Conservation (phyloP, 2,113 vertebrate species). For the Polypterus bichir region DNA sequence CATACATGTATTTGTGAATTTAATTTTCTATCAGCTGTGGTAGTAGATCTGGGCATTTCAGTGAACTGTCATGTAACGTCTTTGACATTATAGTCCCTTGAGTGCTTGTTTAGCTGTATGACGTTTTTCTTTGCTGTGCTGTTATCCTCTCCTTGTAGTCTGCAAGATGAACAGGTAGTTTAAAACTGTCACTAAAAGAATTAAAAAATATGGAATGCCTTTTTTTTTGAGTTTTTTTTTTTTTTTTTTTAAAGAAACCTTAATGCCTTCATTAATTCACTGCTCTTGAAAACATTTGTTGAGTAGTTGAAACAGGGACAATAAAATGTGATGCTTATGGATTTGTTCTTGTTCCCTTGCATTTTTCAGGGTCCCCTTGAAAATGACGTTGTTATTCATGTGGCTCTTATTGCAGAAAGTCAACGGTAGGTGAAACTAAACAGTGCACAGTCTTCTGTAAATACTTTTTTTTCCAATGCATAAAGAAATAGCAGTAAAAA, state of each 20-base stretch:
- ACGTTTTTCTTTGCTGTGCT: conserved; percentile 17
- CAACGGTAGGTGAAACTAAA: conserved; percentile 64
- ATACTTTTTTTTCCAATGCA: no score
- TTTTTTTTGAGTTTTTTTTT: conserved; percentile 17
- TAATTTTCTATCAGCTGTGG: not conserved
- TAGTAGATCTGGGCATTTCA: not conserved
- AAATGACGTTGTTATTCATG: conserved; percentile 85
- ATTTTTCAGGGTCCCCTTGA: conserved; percentile 81
- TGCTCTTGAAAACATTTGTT: conserved; percentile 4
- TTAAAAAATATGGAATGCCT: not conserved
- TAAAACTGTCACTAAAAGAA: not conserved
- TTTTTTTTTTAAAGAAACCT: conserved; percentile 17
- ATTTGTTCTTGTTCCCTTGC: conserved; percentile 11
- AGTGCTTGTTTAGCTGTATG: conserved; percentile 19
- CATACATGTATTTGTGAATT: no score
- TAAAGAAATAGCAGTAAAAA: no score
- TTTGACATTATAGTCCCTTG: conserved; percentile 16
- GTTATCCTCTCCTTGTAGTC: conserved; percentile 17
- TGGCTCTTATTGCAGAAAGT: conserved; percentile 87
- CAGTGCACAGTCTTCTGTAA: not conserved
- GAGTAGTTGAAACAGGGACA: conserved; percentile 2
- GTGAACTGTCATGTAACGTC: conserved; percentile 16
- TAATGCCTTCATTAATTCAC: conserved; percentile 14
- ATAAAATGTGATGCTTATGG: not conserved
- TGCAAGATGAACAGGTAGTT: conserved; percentile 25